Evolutionary conservation across 1,140 invertebrate species (phyloP), one percentile per base, ranked within the genome.

Genomic region (Amyelois transitella): DNA sequence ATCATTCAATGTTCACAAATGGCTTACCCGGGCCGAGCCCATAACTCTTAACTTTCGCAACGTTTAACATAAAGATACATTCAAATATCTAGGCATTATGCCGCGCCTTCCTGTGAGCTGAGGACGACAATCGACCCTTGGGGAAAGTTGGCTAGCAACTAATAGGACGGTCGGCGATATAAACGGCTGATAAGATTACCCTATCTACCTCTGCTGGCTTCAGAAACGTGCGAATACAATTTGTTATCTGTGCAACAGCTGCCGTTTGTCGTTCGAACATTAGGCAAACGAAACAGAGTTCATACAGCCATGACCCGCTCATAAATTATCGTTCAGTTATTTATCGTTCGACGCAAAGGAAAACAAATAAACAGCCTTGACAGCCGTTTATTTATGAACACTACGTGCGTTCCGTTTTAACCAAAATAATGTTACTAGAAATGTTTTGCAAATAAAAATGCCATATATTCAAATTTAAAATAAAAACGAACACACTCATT

Each of bases 121-220:
- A 58, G 61, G 67, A 75, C 67, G 68, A 58, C 59, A 63, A 60
- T 64, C 55, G 64, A 54, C 55, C 64, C 50, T 38, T 55, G 64
- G 76, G 66, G 77, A 79, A 79, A 79, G 77, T 79, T 66, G 77
- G 77, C 53, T n/a, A n/a, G n/a, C 51, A 58, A 59, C 60, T 73
- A 75, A 75, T n/a, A n/a, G n/a, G n/a, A 70, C 65, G 71, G 67
- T 62, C 48, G 59, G 24, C 49, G 53, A 22, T 53, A 25, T 57
- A 51, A 5, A 28, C 7, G 12, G 25, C 58, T 43, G 66, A 73
- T 72, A 68, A 68, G 48, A 49, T 32, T 8, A 58, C 53, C 38
- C 51, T 69, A 77, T 77, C 68, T 12, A 28, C 25, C 25, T 28
- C 25, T 6, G 25, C 25, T n/a, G n/a, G n/a, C n/a, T n/a, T n/a